Conservation (phyloP, 2,888 invertebrate species). For the Hyalella azteca region DNA sequence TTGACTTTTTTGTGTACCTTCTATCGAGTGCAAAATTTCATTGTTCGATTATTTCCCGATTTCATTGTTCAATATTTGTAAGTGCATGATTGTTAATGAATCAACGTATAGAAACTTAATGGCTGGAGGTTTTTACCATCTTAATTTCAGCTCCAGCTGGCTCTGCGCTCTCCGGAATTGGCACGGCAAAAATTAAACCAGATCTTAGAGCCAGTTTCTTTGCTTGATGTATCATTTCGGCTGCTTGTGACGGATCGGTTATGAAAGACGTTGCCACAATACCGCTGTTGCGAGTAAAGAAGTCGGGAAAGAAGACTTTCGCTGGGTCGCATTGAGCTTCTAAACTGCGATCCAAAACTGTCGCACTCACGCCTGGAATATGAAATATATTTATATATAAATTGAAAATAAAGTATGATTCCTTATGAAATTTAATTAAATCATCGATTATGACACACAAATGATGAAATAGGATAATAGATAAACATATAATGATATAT, state of each 20-base stretch:
- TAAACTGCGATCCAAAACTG: constrained; percentile 72
- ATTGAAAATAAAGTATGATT: background rate
- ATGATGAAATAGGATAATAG: background rate
- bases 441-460: background rate
- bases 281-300: constrained; percentile 83
- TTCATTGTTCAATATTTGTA: too few species aligned
- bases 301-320: constrained; percentile 79
- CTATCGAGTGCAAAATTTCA: too few species aligned
- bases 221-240: constrained; percentile 71
- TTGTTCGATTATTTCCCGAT: too few species aligned
- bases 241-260: constrained; percentile 72
- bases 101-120: too few species aligned
- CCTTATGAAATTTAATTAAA: background rate
- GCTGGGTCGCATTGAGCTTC: constrained; percentile 61
- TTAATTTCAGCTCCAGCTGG: constrained; percentile 61
- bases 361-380: constrained; percentile 80
- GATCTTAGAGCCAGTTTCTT: constrained; percentile 69
- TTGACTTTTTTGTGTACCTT: too few species aligned
- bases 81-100: too few species aligned
- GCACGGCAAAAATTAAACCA: constrained; percentile 87
- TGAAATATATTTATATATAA: constrained; percentile 6
- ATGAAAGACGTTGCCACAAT: constrained; percentile 75
- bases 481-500: background rate
- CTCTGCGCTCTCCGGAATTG: constrained; percentile 75
- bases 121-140: constrained; percentile 35